Evolutionary conservation across 2,888 invertebrate genomes (phyloP).

Genomic region (Macaria liturata): DNA sequence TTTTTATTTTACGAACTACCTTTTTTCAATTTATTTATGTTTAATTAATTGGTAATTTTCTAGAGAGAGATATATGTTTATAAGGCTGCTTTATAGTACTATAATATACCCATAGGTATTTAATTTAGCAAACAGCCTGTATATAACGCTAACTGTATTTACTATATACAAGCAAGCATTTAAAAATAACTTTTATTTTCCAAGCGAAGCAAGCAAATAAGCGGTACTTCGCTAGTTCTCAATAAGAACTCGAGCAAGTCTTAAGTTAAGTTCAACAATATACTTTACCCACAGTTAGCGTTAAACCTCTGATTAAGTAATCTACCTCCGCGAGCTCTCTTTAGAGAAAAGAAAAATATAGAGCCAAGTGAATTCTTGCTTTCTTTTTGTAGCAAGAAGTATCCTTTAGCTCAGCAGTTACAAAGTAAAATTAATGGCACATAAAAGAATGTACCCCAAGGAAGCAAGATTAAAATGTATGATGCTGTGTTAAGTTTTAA

Average conservation of each 20-base stretch:
- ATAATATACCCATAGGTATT: too few relatives aligned
- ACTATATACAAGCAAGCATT: too few relatives aligned
- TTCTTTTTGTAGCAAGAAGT: conserved; percentile 7
- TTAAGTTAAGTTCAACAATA: conserved; percentile 10
- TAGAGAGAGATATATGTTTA: too few relatives aligned
- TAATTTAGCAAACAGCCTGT: too few relatives aligned
- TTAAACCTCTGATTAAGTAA: conserved; percentile 17
- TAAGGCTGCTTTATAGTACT: too few relatives aligned
- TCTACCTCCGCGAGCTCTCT: conserved; percentile 10
- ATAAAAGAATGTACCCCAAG: conserved; percentile 16
- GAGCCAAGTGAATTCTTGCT: conserved; percentile 14
- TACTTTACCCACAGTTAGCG: conserved; percentile 10
- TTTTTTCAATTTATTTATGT: too few relatives aligned
- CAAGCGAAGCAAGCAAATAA: not conserved
- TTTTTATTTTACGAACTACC: too few relatives aligned
- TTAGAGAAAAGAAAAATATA: conserved; percentile 5
- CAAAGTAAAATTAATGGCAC: conserved; percentile 16
- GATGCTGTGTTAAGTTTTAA: conserved; percentile 2
- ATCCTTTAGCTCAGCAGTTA: conserved; percentile 11
- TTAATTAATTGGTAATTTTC: too few relatives aligned
- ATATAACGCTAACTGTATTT: too few relatives aligned
- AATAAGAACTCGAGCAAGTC: conserved; percentile 8
- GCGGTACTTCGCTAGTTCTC: not conserved
- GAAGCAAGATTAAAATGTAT: conserved; percentile 7
- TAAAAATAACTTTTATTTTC: too few relatives aligned